phyloP scores from a whole-genome alignment of 2,113 vertebrate genomes.

The Etia nguti region DNA sequence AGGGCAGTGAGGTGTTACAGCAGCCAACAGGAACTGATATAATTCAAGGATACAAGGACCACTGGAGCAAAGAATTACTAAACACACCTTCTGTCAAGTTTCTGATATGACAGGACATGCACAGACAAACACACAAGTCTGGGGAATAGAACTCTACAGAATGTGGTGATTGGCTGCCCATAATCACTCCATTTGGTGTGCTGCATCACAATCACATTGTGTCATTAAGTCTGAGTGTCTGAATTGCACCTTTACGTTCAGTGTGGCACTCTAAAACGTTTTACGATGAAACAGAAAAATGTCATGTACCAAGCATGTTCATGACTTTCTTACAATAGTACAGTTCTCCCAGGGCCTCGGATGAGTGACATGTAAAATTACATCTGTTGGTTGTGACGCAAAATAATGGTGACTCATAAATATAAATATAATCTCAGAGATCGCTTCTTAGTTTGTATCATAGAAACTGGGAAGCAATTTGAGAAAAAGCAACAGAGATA shows the following conservation, averaged over 20 bases:
- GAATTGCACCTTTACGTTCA: not conserved
- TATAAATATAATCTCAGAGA: not conserved
- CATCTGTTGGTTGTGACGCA: not conserved
- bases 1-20: not conserved
- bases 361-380: not conserved
- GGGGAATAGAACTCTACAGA: not conserved
- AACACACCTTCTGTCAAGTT: conserved; percentile 8
- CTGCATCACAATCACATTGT: not conserved
- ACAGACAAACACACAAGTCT: not conserved
- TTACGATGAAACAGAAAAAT: not conserved
- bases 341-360: not conserved
- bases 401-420: not conserved
- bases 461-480: not conserved
- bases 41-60: conserved; percentile 1
- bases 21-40: not conserved
- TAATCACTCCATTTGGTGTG: not conserved
- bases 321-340: not conserved
- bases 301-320: not conserved
- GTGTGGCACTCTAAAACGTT: not conserved
- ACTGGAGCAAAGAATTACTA: conserved; percentile 35
- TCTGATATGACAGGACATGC: not conserved
- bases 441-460: not conserved
- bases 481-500: not conserved
- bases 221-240: not conserved
- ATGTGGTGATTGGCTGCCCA: not conserved